These are phyloP conservation scores for Ctenodactylus gundi DNA, from an alignment of 2,113 vertebrate genomes.

Conservation along the genomic window DNA sequence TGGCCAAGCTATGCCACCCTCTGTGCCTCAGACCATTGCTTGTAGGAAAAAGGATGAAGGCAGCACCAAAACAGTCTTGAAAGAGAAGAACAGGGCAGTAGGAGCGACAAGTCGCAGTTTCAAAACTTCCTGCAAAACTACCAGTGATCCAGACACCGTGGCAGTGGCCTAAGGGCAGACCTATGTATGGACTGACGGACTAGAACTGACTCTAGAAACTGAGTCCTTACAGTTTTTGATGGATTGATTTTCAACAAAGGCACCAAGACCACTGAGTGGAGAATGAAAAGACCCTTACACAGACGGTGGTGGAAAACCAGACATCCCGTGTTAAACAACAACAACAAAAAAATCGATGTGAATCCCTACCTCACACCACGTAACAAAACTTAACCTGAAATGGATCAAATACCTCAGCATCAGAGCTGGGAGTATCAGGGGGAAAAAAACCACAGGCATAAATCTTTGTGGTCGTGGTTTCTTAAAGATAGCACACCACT, in stretches of 20 bases:
- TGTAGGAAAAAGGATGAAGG: not conserved
- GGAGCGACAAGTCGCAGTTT: too few relatives aligned
- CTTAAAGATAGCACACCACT: not conserved
- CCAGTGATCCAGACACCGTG: not conserved
- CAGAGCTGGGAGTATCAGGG: not conserved
- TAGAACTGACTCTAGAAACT: not conserved
- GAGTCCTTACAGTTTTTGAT: not conserved
- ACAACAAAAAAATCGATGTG: not conserved
- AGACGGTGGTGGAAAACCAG: not conserved
- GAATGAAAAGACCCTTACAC: too few relatives aligned
- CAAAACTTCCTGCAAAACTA: not conserved
- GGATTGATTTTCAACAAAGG: not conserved
- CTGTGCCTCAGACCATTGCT: not conserved
- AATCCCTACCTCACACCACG: not conserved
- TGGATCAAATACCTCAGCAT: not conserved
- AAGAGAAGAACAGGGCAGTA: too few relatives aligned
- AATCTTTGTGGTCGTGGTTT: not conserved
- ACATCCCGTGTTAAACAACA: not conserved
- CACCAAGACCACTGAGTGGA: not conserved
- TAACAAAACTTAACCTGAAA: not conserved
- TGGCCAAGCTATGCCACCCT: not conserved
- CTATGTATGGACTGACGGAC: not conserved
- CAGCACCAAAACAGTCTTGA: not conserved
- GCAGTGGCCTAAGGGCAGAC: not conserved
- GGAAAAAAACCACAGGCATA: not conserved